A percentile compares a stretch with the other conserved stretches of the same genome.
Evolutionary conservation across 2,797 vertebrate genomes (phyloP).

Genomic region (Coccyzus lansbergi): DNA sequence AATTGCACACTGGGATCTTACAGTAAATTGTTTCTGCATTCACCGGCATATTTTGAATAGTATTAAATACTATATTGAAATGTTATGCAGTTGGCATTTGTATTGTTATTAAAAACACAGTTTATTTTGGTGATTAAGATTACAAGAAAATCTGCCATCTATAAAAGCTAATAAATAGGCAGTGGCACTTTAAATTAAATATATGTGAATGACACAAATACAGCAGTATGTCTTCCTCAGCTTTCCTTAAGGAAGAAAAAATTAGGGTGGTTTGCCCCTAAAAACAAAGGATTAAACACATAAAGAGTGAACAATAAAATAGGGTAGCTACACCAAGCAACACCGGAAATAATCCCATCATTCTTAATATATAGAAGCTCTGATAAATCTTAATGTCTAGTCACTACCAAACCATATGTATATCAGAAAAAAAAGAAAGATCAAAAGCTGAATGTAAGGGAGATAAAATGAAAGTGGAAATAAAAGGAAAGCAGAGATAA

Average conservation of each 20-base stretch:
- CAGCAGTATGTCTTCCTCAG: not conserved
- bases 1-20: not conserved
- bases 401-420: not conserved
- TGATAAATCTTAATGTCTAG: not conserved
- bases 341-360: not conserved
- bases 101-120: not conserved
- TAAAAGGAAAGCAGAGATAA: not conserved
- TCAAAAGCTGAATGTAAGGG: not conserved
- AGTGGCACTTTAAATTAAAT: not conserved
- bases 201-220: not conserved
- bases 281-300: not conserved
- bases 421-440: not conserved
- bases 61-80: not conserved
- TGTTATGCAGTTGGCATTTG: not conserved
- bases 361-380: not conserved
- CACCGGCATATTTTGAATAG: not conserved
- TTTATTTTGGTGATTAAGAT: not conserved
- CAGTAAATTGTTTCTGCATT: not conserved
- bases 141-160: not conserved
- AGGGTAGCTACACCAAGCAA: not conserved
- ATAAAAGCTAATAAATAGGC: not conserved
- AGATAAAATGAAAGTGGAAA: conserved; percentile 11
- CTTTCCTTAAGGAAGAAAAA: not conserved
- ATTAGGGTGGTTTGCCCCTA: not conserved
- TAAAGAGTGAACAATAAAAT: not conserved